Conservation (phyloP, 2,888 invertebrate species). For the Nemotelus nigrinus region DNA sequence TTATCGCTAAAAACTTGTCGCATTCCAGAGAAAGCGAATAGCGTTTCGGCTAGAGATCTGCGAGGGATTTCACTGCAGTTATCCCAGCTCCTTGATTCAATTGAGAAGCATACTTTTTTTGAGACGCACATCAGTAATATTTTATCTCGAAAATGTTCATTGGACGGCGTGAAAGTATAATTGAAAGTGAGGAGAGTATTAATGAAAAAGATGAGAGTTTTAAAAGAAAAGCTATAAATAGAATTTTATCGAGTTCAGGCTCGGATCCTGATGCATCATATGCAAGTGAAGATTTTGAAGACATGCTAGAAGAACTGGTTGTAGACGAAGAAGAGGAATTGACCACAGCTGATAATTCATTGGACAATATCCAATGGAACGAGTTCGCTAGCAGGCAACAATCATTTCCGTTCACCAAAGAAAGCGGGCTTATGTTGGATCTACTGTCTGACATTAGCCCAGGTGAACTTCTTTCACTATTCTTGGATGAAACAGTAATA, state of each 20-base stretch:
- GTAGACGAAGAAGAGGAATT: constrained; percentile 21
- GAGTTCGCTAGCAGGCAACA: constrained; percentile 23
- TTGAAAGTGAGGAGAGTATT: constrained; percentile 13
- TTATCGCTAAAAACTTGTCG: no score
- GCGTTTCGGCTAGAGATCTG: constrained; percentile 15
- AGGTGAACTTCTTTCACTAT: constrained; percentile 7
- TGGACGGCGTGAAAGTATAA: constrained; percentile 6
- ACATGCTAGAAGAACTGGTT: constrained; percentile 16
- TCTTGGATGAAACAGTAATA: constrained; percentile 18
- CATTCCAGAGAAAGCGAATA: neutral
- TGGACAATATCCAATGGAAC: constrained; percentile 31
- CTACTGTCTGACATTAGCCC: constrained; percentile 4
- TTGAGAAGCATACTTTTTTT: constrained; percentile 7
- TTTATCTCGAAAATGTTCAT: constrained; percentile 23
- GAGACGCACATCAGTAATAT: constrained; percentile 11
- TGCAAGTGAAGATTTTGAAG: constrained; percentile 5
- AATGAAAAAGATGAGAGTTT: constrained; percentile 3
- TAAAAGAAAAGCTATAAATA: constrained; percentile 14
- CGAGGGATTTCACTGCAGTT: constrained; percentile 19
- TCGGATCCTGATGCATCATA: constrained; percentile 11
- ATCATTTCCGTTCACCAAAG: constrained; percentile 15
- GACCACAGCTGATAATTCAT: constrained; percentile 8
- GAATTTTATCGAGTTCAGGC: constrained; percentile 13
- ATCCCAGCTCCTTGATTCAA: constrained; percentile 24
- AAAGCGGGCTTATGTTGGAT: constrained; percentile 12